Evolutionary conservation across 2,113 vertebrate genomes (phyloP), one percentile per base, ranked within the genome.

Genomic region (Saguinus imperator): DNA sequence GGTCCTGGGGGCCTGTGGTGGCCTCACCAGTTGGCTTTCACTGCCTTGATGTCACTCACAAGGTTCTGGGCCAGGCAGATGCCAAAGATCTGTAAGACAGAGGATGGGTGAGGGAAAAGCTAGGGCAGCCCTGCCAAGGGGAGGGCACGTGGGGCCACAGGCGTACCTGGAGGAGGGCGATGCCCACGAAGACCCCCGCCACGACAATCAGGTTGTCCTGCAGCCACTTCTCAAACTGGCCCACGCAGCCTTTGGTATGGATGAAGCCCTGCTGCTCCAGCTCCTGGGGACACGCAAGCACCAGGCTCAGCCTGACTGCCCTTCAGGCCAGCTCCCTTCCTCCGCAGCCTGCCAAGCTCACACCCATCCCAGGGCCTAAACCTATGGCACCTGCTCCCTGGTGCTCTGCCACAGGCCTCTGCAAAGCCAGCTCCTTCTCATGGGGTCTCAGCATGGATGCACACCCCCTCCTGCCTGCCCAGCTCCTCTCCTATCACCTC

Each of bases 221-320:
- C 73, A 99, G 99, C 99, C 99, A 99, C 97, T 99, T 99, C 96
- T 99, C 99, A 98, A 99, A 99, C 98, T 99, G 99, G 27, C 99
- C 99, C 98, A 99, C 99, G 5, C 99, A 99, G 97, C 99, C 99
- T 90, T 99, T 99, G 23, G 99, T 99, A 92, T 99, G 98, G 98
- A 99, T 99, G 80, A 97, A 99, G 88, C 98, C 98, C 98, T 99
- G 99, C 94, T 99, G 98, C 17, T 99, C 98, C 95, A 99, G 96
- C 29, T 99, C 99, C 99, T 99, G 64, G 3, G 66, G 84, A 76
- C 10, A 64, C 14, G 13, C 0, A 27, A 61, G 68, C 52, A 83
- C 45, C 25, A 20, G 23, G 58, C 32, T 93, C 2, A 1, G 75
- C 29, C 76, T 1, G 9, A 23, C 50, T 16, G 4, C 29, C 37